Base-by-base conservation (phyloP, 2,888 invertebrate species). In the Drosophila ustulata region DNA sequence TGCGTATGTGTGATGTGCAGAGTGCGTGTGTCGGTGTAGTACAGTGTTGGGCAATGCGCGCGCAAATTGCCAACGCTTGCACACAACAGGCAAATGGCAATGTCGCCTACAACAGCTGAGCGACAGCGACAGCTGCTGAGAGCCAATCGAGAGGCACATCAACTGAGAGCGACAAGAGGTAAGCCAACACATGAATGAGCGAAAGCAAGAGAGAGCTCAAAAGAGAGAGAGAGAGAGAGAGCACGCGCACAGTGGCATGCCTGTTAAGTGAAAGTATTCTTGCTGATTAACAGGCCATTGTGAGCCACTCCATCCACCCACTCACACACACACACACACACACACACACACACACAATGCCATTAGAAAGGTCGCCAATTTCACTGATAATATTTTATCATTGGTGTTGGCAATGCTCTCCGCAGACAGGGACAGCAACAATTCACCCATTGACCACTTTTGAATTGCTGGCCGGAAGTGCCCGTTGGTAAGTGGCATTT, bases 41-140 rank as follows among this genome's bases (percentile, higher is more conserved):
- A 50, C 73, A 73, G 76, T 87, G 75, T 80, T 73, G 78, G 68
- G 50, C 63, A 83, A 86, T 86, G 87, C 87, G 87, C 87, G 84
- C 89, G 81, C 89, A 88, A 88, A 88, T 80, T 76, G 71, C 71
- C 75, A 71, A 66, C 66, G 71, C 67, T 66, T 79, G 80, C 77
- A 79, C 76, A 82, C 80, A 81, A 78, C 79, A 77, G 82, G 82
- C 78, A 80, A 81, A 75, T 73, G 81, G 66, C 80, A 71, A 71
- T 70, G 75, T 79, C 79, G 63, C 51, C 73, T 52, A 74, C 69
- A 88, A 82, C 88, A 83, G 82, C 82, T 83, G 88, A 82, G 82
- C 73, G 58, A 58, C 62, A 55, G 46, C 62, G 66, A 61, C 64
- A 68, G 73, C 78, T 66, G 74, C 73, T 56, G 46, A 78, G 69